These are phyloP conservation scores for Caenorhabditis macrosperma DNA, from an alignment of 2,888 invertebrate species.

Conservation along the genomic window DNA sequence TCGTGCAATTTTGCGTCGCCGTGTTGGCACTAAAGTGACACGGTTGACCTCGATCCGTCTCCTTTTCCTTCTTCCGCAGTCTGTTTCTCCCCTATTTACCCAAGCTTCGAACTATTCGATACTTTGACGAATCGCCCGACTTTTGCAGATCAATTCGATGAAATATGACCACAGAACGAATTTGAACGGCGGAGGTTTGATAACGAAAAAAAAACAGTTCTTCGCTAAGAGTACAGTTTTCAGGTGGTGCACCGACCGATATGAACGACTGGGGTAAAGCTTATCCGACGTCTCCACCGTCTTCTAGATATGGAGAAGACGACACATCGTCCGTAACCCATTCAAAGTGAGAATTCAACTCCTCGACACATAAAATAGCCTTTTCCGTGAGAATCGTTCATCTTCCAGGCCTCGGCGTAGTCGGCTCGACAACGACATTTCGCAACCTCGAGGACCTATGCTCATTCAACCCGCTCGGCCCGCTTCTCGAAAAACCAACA, in stretches of 20 bases:
- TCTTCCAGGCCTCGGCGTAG: slow-evolving; percentile 53
- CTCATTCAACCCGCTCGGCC: slow-evolving; percentile 30
- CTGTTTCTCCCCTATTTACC: slow-evolving; percentile 36
- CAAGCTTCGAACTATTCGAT: slow-evolving; percentile 34
- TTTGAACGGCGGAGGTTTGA: slow-evolving; percentile 28
- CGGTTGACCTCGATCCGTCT: slow-evolving; percentile 50
- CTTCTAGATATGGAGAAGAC: slow-evolving; percentile 58
- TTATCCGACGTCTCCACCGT: slow-evolving; percentile 47
- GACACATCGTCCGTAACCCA: slow-evolving; percentile 45
- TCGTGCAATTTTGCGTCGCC: slow-evolving; percentile 44
- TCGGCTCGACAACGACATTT: slow-evolving; percentile 50
- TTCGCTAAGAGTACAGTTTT: background rate
- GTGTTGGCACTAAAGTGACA: slow-evolving; percentile 59
- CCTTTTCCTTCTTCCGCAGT: slow-evolving; percentile 6
- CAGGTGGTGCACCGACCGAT: slow-evolving; percentile 29
- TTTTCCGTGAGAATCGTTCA: background rate
- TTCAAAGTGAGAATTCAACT: slow-evolving; percentile 18
- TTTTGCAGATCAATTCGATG: slow-evolving; percentile 56
- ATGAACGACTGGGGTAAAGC: slow-evolving; percentile 55
- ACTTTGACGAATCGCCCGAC: slow-evolving; percentile 15
- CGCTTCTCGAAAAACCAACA: slow-evolving; percentile 19
- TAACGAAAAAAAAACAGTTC: background rate
- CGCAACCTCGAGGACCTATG: slow-evolving; percentile 23
- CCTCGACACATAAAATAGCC: no score
- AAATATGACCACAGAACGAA: slow-evolving; percentile 56